Base-by-base conservation (phyloP, 1,140 invertebrate genomes). In the Apis cerana region DNA sequence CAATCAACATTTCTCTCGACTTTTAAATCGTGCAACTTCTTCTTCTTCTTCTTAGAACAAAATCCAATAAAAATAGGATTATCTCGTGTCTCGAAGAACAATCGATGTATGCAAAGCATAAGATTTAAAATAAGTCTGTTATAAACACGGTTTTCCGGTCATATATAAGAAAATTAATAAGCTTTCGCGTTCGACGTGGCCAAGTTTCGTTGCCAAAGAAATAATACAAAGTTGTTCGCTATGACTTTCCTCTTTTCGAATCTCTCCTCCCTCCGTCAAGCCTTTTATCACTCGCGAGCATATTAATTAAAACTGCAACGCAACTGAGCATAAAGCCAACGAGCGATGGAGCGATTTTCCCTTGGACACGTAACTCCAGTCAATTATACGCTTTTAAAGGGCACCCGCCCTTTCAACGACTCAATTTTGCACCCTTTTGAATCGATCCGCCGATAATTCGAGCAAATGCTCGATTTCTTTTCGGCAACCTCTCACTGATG, bases 241-340 rank as follows among this genome's bases (percentile, higher is more conserved):
- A 65, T 75, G 78, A 83, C 72, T 85, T 27, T 13, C 58, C 15
- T 19, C 58, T 56, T 52, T 48, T 48, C 21, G 56, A 21, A 79
- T 79, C 71, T 56, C 23, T 50, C 65, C 43, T 43, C 79, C 33
- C 2, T n/a, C 2, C 52, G 72, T 81, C 52, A n/a, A 56, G 33
- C n/a, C 54, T 52, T 54, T 75, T 62, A 21, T 75, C 12, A 61
- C 19, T 19, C 19, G 21, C 21, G 12, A n/a, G 52, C 33, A 19
- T 71, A 61, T 61, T 71, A 85, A 87, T 85, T 85, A 79, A 86
- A 79, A 59, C 65, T 75, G 21, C 59, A 75, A 85, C 59, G 64
- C 65, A 82, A 77, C 74, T 56, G 58, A 48, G 61, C 54, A 65
- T 74, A 23, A 56, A 48, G 19, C 48, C 13, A 43, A n/a, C n/a